These are phyloP conservation scores for Oeneis ivallda DNA, from an alignment of 2,888 invertebrate species.

Conservation along the genomic window DNA sequence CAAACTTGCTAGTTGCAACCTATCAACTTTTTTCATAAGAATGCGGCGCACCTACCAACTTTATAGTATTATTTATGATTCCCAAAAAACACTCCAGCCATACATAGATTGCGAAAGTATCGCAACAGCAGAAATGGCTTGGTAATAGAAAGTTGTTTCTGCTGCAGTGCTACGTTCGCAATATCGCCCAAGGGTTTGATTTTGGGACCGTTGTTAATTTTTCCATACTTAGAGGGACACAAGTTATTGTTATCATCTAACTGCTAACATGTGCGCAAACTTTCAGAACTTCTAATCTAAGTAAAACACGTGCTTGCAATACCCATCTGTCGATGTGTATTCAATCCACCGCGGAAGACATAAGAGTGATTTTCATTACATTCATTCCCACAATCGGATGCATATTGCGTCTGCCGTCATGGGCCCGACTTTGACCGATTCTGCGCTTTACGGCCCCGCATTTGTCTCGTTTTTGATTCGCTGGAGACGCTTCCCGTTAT, in stretches of 20 bases:
- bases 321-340: slow-evolving; percentile 56
- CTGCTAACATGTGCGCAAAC: slow-evolving; percentile 61
- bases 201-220: too few relatives aligned
- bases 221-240: slow-evolving; percentile 36
- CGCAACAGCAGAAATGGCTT: too few relatives aligned
- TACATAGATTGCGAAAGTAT: too few relatives aligned
- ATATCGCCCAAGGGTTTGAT: too few relatives aligned
- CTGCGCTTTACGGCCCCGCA: slow-evolving; percentile 56
- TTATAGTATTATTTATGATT: too few relatives aligned
- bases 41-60: too few relatives aligned
- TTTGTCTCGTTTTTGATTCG: slow-evolving; percentile 57
- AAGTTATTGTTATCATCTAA: slow-evolving; percentile 55
- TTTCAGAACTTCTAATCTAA: slow-evolving; percentile 58
- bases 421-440: slow-evolving; percentile 50
- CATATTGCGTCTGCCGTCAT: slow-evolving; percentile 63
- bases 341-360: slow-evolving; percentile 64
- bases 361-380: slow-evolving; percentile 77
- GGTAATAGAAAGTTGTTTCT: too few relatives aligned
- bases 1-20: too few relatives aligned
- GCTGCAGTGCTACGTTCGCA: too few relatives aligned
- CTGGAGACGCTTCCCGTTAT: slow-evolving; percentile 45
- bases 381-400: slow-evolving; percentile 63
- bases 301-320: slow-evolving; percentile 69
- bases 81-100: too few relatives aligned
- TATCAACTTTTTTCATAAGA: too few relatives aligned